Percentiles rank a stretch among this genome's conserved stretches.
Evolutionary conservation across 1,140 invertebrate species (phyloP).

Genomic region (Pseudachorutes palmiensis): DNA sequence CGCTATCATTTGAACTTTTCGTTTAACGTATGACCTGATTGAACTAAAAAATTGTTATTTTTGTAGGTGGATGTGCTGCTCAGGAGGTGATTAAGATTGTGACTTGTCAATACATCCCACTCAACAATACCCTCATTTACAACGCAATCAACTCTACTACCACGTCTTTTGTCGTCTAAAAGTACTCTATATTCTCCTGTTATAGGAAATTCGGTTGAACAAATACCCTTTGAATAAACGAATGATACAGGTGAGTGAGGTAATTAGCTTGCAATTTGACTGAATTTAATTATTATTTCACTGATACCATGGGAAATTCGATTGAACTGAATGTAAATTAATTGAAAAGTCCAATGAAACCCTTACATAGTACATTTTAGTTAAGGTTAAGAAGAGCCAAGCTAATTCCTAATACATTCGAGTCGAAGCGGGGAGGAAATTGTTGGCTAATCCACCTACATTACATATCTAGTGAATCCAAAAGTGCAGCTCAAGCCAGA

Average conservation of each 20-base stretch:
- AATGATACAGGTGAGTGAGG: no score
- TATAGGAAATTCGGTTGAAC: no score
- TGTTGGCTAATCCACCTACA: not conserved
- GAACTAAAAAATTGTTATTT: constrained; percentile 11
- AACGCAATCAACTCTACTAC: constrained; percentile 85
- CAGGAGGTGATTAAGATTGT: constrained; percentile 97
- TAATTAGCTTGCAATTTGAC: no score
- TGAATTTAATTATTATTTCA: no score
- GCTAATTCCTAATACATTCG: not conserved
- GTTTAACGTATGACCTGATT: not conserved
- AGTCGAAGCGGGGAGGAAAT: not conserved
- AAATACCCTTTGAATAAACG: no score
- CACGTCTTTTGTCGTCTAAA: constrained; percentile 48
- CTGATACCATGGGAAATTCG: no score
- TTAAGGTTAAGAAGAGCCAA: no score
- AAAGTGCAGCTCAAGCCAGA: no score
- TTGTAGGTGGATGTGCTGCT: constrained; percentile 72
- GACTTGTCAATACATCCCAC: constrained; percentile 90
- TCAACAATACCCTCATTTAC: constrained; percentile 93
- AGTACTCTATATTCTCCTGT: no score
- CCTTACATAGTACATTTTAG: no score
- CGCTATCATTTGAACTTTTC: not conserved
- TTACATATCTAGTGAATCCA: no score
- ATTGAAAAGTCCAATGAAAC: not conserved
- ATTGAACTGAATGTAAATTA: no score